phyloP scores from a whole-genome alignment of 2,797 vertebrate genomes.

The Leuciscus waleckii region DNA sequence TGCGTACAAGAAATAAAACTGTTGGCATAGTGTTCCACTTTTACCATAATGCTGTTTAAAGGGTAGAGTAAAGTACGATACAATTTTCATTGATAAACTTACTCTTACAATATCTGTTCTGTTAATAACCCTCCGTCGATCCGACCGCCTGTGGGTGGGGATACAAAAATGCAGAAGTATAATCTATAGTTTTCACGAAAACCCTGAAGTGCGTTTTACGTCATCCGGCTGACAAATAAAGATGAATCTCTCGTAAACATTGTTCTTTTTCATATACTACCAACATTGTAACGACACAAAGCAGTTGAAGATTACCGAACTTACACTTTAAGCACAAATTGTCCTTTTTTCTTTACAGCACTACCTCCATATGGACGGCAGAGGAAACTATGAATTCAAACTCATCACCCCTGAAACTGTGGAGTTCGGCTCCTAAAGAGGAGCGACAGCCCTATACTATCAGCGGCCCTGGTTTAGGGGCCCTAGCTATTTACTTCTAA shows the following conservation, averaged over 20 bases:
- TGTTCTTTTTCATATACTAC: neutral
- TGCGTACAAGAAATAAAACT: neutral
- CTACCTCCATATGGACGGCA: slow-evolving; percentile 97
- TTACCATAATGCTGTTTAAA: neutral
- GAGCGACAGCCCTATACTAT: neutral
- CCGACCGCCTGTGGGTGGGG: neutral
- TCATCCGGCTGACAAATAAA: neutral
- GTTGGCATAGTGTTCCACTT: neutral
- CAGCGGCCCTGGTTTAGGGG: slow-evolving; percentile 37
- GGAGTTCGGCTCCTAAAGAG: slow-evolving; percentile 92
- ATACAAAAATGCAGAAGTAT: neutral
- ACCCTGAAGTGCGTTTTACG: neutral
- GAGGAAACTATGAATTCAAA: slow-evolving; percentile 97
- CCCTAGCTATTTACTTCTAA: slow-evolving; percentile 62
- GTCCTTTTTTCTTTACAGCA: slow-evolving; percentile 73
- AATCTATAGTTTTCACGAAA: neutral
- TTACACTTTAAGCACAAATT: neutral
- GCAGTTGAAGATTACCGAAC: neutral
- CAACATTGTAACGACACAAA: neutral
- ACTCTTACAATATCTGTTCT: too few species aligned
- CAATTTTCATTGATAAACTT: neutral
- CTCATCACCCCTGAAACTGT: slow-evolving; percentile 95
- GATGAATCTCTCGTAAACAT: neutral
- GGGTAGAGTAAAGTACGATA: neutral
- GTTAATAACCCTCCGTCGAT: too few species aligned